Percentiles rank a stretch among this genome's conserved stretches.
Evolutionary conservation across 2,113 vertebrate species (phyloP).

Genomic region (Grammomys dolichurus): DNA sequence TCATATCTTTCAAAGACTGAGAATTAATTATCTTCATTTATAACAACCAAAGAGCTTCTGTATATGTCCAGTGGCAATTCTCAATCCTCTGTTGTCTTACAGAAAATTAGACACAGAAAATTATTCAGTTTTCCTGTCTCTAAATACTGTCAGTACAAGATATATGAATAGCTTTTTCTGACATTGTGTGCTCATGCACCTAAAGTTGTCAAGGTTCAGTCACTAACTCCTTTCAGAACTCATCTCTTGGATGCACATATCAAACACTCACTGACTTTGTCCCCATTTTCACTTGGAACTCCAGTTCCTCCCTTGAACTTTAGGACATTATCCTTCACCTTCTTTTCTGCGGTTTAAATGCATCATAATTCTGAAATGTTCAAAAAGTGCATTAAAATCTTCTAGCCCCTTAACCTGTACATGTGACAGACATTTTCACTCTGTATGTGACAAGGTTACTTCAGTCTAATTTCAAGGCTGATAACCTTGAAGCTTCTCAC

Average conservation of each 20-base stretch:
- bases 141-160: background rate
- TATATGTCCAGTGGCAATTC: background rate
- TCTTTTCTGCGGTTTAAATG: background rate
- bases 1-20: background rate
- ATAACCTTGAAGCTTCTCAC: background rate
- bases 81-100: background rate
- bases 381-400: background rate
- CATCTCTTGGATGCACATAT: background rate
- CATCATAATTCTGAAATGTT: background rate
- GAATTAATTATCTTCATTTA: background rate
- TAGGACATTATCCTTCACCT: background rate
- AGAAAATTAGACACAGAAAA: background rate
- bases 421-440: background rate
- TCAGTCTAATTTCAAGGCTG: background rate
- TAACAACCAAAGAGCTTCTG: background rate
- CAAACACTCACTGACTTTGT: background rate
- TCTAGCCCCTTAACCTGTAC: background rate
- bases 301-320: background rate
- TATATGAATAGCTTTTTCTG: background rate
- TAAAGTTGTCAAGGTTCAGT: background rate
- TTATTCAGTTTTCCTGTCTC: background rate
- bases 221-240: background rate
- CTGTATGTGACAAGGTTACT: background rate
- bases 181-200: background rate
- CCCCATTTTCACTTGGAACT: background rate